A percentile compares a stretch with the other conserved stretches of the same genome.
phyloP scores from a whole-genome alignment of 2,888 invertebrate genomes.

The Lasioglossum malachurum region DNA sequence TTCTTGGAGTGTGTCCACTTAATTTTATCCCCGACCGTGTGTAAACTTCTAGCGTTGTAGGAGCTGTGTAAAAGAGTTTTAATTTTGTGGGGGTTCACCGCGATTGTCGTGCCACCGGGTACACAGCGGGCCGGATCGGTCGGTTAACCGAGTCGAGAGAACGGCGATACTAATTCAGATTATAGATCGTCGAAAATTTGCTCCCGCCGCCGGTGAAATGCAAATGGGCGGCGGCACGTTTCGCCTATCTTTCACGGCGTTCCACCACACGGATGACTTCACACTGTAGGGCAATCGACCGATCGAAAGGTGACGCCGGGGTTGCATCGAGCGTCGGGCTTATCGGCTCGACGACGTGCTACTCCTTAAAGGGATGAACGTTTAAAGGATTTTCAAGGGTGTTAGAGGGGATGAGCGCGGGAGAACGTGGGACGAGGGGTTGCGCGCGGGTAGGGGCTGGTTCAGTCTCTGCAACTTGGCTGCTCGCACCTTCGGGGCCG shows the following conservation, averaged over 20 bases:
- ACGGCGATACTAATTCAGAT: conserved; percentile 40
- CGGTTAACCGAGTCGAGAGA: conserved; percentile 11
- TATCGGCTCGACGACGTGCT: conserved; percentile 72
- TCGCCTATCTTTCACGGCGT: conserved; percentile 52
- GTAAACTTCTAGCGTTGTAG: neutral
- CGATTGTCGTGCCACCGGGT: neutral
- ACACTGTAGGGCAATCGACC: conserved; percentile 58
- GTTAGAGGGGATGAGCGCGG: conserved; percentile 21
- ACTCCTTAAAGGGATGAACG: conserved; percentile 72
- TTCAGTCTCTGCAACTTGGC: conserved; percentile 52
- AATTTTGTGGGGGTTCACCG: neutral
- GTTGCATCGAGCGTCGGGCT: conserved; percentile 63
- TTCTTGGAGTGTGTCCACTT: too few relatives aligned
- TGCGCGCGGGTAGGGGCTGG: neutral
- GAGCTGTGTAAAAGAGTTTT: neutral
- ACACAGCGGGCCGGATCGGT: neutral
- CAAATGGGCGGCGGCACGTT: conserved; percentile 51
- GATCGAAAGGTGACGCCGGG: conserved; percentile 63
- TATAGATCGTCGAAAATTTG: conserved; percentile 48
- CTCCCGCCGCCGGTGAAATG: conserved; percentile 31
- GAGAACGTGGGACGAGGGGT: conserved; percentile 2
- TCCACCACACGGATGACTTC: conserved; percentile 54
- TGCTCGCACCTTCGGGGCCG: conserved; percentile 63
- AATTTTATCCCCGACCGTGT: neutral
- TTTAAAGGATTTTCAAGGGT: conserved; percentile 74